phyloP scores from a whole-genome alignment of 1,140 invertebrate genomes.

The Pissodes strobi region DNA sequence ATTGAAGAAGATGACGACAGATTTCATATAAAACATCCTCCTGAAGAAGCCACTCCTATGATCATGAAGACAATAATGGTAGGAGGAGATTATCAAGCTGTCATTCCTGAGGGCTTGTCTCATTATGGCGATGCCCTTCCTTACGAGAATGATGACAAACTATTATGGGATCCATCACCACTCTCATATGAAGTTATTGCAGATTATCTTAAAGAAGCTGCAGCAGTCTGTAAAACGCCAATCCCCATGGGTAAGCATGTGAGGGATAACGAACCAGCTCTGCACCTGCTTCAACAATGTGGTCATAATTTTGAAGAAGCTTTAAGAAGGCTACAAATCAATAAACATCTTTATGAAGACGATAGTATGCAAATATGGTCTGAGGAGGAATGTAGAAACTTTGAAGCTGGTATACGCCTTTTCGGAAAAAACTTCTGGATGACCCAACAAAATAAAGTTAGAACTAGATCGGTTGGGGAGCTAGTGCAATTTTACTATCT shows the following conservation, averaged over 20 bases:
- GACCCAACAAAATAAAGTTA: slow-evolving; percentile 90
- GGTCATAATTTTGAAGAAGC: slow-evolving; percentile 93
- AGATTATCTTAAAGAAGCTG: slow-evolving; percentile 74
- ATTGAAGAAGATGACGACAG: slow-evolving; percentile 39
- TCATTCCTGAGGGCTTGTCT: slow-evolving; percentile 86
- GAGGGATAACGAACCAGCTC: slow-evolving; percentile 89
- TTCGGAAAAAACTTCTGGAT: slow-evolving; percentile 95
- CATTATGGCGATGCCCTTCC: slow-evolving; percentile 75
- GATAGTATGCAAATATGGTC: slow-evolving; percentile 87
- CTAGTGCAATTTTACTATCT: slow-evolving; percentile 97
- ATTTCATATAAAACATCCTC: slow-evolving; percentile 35
- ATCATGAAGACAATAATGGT: slow-evolving; percentile 59
- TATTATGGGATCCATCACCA: slow-evolving; percentile 86
- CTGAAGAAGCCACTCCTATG: slow-evolving; percentile 28
- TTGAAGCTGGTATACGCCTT: slow-evolving; percentile 88
- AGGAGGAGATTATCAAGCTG: slow-evolving; percentile 88
- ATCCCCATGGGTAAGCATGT: slow-evolving; percentile 78
- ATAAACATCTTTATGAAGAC: slow-evolving; percentile 65
- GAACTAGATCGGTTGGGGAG: slow-evolving; percentile 90
- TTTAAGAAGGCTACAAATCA: slow-evolving; percentile 70
- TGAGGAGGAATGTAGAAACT: slow-evolving; percentile 94
- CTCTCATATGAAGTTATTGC: slow-evolving; percentile 76
- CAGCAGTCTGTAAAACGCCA: slow-evolving; percentile 58
- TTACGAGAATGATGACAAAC: slow-evolving; percentile 94
- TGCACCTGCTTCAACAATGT: slow-evolving; percentile 89